Conservation (phyloP, 2,888 invertebrate species). For the Drosophila silvestris region DNA sequence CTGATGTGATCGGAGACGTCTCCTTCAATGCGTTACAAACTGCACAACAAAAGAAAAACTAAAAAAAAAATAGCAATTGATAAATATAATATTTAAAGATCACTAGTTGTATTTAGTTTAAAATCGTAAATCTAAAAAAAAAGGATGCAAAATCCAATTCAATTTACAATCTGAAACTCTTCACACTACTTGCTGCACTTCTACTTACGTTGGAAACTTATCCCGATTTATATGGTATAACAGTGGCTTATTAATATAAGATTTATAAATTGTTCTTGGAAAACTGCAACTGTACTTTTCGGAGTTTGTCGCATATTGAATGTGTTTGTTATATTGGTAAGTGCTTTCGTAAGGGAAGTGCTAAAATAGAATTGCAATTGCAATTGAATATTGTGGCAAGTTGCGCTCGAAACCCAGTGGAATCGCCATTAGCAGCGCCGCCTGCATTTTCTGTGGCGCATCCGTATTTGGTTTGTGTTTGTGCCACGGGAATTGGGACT, state of each 20-base stretch:
- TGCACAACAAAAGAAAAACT: background rate
- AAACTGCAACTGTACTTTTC: background rate
- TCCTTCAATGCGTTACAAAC: background rate
- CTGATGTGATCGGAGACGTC: background rate
- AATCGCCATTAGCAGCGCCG: constrained; percentile 16
- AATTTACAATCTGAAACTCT: background rate
- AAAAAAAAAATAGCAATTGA: background rate
- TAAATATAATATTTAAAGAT: background rate
- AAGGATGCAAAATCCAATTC: background rate
- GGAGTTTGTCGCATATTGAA: background rate
- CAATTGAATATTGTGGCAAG: constrained; percentile 26
- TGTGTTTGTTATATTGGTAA: background rate
- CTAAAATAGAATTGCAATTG: constrained; percentile 4
- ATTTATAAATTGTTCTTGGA: background rate
- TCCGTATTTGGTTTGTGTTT: constrained; percentile 36
- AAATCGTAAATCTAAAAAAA: background rate
- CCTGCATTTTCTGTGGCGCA: constrained; percentile 30
- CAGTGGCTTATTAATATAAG: background rate
- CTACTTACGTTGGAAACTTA: background rate
- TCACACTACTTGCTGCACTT: background rate
- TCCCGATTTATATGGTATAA: background rate
- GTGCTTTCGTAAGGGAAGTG: background rate
- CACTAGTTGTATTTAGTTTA: background rate
- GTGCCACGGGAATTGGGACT: constrained; percentile 37
- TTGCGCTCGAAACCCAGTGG: background rate